Percentiles rank a stretch among this genome's conserved stretches.
Evolutionary conservation across 2,888 invertebrate species (phyloP).

Genomic region (Diarsia mendica): DNA sequence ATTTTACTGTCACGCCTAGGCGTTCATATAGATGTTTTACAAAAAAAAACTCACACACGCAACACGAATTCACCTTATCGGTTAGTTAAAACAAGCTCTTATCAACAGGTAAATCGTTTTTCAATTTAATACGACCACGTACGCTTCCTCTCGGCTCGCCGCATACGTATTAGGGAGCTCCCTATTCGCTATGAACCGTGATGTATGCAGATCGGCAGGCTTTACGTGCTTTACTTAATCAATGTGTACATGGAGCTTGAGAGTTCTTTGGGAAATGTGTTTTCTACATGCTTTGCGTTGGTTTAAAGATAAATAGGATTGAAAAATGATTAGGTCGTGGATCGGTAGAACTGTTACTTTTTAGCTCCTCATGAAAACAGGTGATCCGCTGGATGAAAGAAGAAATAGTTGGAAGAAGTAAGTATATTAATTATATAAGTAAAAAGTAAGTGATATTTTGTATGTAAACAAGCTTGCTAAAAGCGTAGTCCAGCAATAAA

Average conservation of each 20-base stretch:
- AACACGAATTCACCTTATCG: neutral
- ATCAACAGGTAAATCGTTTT: constrained; percentile 34
- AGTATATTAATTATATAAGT: too few species aligned
- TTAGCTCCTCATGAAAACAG: neutral
- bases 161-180: constrained; percentile 48
- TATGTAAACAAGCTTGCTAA: too few species aligned
- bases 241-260: constrained; percentile 49
- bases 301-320: constrained; percentile 10
- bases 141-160: constrained; percentile 30
- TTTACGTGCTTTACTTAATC: constrained; percentile 64
- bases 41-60: neutral
- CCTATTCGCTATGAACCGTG: constrained; percentile 24
- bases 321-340: neutral
- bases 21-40: too few species aligned
- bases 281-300: neutral
- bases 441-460: too few species aligned
- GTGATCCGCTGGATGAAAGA: too few species aligned
- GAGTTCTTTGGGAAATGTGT: neutral
- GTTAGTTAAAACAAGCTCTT: constrained; percentile 26
- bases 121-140: constrained; percentile 41
- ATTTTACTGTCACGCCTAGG: too few species aligned
- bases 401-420: too few species aligned
- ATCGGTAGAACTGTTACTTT: too few species aligned
- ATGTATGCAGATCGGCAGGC: constrained; percentile 56
- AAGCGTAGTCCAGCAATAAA: too few species aligned